A percentile compares a stretch with the other conserved stretches of the same genome.
phyloP scores from a whole-genome alignment of 2,888 invertebrate genomes.

The Leptinotarsa haldemani region DNA sequence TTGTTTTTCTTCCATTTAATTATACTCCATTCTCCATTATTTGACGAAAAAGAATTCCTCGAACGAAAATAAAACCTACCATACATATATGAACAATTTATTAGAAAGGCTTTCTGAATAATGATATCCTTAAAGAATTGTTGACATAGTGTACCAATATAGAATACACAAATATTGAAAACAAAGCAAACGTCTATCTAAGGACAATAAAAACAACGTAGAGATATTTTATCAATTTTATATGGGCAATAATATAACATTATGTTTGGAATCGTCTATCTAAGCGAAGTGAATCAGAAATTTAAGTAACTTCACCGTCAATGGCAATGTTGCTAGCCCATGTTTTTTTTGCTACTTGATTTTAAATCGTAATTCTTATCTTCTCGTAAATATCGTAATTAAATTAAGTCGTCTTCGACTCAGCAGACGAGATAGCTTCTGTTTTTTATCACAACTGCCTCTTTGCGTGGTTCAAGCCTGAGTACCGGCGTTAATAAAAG shows the following conservation, averaged over 20 bases:
- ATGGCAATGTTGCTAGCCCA: no score
- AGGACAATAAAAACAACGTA: conserved; percentile 26
- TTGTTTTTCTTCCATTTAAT: not conserved
- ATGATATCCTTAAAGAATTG: conserved; percentile 36
- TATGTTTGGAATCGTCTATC: not conserved
- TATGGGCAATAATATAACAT: not conserved
- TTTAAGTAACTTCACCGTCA: no score
- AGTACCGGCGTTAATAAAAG: no score
- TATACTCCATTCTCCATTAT: not conserved
- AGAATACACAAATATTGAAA: conserved; percentile 36
- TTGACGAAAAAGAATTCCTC: not conserved
- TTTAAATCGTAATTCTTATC: no score
- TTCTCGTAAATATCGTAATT: no score
- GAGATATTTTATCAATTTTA: not conserved
- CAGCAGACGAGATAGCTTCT: no score
- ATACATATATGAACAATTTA: conserved; percentile 29
- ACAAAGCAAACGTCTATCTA: conserved; percentile 28
- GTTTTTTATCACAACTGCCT: no score
- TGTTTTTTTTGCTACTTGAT: no score
- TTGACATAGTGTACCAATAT: conserved; percentile 31
- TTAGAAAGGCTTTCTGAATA: conserved; percentile 37
- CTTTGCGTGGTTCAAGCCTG: no score
- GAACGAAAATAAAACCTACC: not conserved
- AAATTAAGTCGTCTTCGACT: no score
- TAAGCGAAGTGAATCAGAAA: no score